These are phyloP conservation scores for Bruchidius siliquastri DNA, from an alignment of 2,888 invertebrate genomes.

Conservation along the genomic window DNA sequence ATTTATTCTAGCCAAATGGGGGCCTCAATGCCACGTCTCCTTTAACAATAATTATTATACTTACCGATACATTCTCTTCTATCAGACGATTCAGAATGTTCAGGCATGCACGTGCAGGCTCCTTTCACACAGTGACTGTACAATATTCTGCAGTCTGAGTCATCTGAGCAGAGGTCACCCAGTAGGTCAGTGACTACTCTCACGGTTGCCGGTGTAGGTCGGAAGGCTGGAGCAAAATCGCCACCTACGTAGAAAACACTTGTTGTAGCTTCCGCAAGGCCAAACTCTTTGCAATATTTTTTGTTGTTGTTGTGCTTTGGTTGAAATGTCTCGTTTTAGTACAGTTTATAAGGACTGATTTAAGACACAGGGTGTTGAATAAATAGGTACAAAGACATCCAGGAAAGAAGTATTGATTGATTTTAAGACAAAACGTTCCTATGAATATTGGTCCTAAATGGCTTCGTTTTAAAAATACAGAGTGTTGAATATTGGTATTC, in stretches of 20 bases:
- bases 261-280: background rate
- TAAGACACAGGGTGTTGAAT: too few relatives aligned
- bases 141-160: constrained; percentile 63
- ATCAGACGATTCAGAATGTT: constrained; percentile 60
- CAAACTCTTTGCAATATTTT: background rate
- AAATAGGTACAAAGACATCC: too few relatives aligned
- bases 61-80: constrained; percentile 60
- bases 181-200: constrained; percentile 63
- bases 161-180: constrained; percentile 71
- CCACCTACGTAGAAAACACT: constrained; percentile 32
- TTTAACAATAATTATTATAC: too few relatives aligned
- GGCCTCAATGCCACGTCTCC: too few relatives aligned
- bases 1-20: too few relatives aligned
- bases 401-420: too few relatives aligned
- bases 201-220: constrained; percentile 61
- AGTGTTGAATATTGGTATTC: too few relatives aligned
- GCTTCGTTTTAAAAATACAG: too few relatives aligned
- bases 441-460: too few relatives aligned
- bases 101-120: constrained; percentile 69
- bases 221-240: constrained; percentile 50
- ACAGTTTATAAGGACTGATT: too few relatives aligned
- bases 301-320: background rate
- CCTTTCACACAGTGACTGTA: constrained; percentile 70
- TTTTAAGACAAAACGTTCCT: too few relatives aligned
- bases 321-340: background rate